Conservation (phyloP, 2,113 vertebrate genomes). For the Ammodytes dubius region DNA sequence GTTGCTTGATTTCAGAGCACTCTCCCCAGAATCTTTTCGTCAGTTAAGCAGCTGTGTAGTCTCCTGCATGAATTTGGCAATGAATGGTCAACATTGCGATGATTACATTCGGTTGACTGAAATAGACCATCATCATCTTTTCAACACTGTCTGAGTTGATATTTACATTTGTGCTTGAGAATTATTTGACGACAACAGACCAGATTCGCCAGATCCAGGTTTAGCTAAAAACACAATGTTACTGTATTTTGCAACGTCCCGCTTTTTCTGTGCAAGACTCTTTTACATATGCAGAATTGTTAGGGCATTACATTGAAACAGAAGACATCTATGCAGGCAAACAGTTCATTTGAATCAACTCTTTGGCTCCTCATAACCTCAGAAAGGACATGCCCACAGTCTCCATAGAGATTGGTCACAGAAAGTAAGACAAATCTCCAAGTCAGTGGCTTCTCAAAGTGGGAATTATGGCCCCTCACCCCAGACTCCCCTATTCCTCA, state of each 20-base stretch:
- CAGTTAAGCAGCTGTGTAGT: not conserved
- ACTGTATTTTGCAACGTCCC: no score
- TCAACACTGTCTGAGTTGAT: constrained; percentile 14
- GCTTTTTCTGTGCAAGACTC: not conserved
- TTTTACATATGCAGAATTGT: constrained; percentile 45
- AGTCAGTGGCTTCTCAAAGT: not conserved
- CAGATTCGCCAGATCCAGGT: constrained; percentile 25
- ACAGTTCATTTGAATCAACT: not conserved
- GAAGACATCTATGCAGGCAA: fast-evolving
- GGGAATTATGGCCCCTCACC: constrained; percentile 14
- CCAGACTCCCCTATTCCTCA: constrained; percentile 48
- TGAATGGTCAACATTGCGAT: not conserved
- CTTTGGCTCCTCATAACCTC: no score
- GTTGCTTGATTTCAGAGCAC: constrained; percentile 5
- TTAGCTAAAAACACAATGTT: not conserved
- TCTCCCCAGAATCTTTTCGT: constrained; percentile 10
- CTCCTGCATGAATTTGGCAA: not conserved
- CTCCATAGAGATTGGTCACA: not conserved
- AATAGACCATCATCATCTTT: constrained; percentile 1
- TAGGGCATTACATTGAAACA: not conserved
- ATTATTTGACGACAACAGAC: constrained; percentile 4
- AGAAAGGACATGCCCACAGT: not conserved
- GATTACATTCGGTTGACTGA: constrained; percentile 16
- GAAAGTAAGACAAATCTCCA: constrained; percentile 11
- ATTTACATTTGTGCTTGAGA: not conserved